Base-by-base conservation (phyloP, 2,797 vertebrate species). In the Pantherophis alleghaniensis region DNA sequence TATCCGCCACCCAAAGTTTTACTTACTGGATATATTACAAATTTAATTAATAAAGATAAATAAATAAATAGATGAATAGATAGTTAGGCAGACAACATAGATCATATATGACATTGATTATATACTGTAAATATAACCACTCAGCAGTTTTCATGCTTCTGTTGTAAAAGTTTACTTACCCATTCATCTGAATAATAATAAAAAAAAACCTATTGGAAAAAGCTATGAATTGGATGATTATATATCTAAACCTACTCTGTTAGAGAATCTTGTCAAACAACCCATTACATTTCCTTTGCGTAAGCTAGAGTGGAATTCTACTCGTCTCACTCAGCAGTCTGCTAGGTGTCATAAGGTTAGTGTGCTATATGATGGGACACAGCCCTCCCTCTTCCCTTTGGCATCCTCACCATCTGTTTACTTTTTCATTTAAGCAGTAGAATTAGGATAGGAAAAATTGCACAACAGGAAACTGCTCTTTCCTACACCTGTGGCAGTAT, bases 301-400 rank as follows among this genome's bases (percentile, higher is more conserved):
- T 24, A 42, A 20, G 16, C 47, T 59, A 55, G 32, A 56, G 18
- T 51, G 47, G 47, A 60, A 56, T 63, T 61, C 56, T 63, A 88
- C 56, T 90, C 32, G n/a, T 90, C 59, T 66, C 91, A 92, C 66
- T 91, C 51, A 57, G 20, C 66, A 90, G 26, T 88, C 32, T 83
- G 66, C 91, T 91, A 22, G 37, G 42, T 86, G 87, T 87, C 69
- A 91, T 55, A 55, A 94, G 92, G 26, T 83, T 83, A 83, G 74
- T 89, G 7, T 47, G 91, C 69, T 24, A 42, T 0, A 0, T 11
- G 16, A 26, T 88, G 42, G 13, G 28, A 90, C 90, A 59, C 18
- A 0, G 56, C 56, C 0, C 60, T 88, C 5, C 90, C 22, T 93
- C 90, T 89, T 22, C 90, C 28, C 91, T 89, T 28, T 90, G 56